A percentile compares a stretch with the other conserved stretches of the same genome.
phyloP scores from a whole-genome alignment of 2,113 vertebrate genomes.

The Pseudonaja textilis region DNA sequence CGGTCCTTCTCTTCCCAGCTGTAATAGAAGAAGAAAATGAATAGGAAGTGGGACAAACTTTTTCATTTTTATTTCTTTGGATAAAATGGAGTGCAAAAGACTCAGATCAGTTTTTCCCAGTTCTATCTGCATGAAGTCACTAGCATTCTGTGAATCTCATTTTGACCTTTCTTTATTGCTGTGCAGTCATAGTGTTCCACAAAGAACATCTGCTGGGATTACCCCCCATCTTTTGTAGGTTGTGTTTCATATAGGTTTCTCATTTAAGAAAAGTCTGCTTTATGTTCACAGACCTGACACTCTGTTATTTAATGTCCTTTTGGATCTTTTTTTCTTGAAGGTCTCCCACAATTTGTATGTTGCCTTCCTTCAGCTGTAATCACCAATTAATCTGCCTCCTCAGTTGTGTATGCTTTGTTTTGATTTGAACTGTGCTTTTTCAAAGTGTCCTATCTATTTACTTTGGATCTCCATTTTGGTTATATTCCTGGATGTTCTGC shows the following conservation, averaged over 20 bases:
- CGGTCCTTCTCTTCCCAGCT: neutral
- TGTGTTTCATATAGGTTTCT: conserved; percentile 53
- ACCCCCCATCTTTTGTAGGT: conserved; percentile 52
- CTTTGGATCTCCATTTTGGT: conserved; percentile 25
- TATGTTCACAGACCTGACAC: conserved; percentile 44
- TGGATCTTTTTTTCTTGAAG: conserved; percentile 59
- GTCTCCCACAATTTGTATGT: conserved; percentile 31
- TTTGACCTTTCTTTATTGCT: conserved; percentile 50
- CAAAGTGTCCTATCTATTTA: conserved; percentile 8
- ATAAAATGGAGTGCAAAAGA: conserved; percentile 13
- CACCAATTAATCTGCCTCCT: conserved; percentile 50
- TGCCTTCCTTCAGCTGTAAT: conserved; percentile 37
- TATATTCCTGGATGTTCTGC: conserved; percentile 24
- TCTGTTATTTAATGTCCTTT: conserved; percentile 53
- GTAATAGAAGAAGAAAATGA: neutral
- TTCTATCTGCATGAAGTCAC: conserved; percentile 23
- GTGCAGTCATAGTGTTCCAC: conserved; percentile 57
- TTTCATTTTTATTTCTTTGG: conserved; percentile 30
- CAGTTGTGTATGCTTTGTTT: conserved; percentile 37
- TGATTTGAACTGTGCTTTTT: conserved; percentile 43
- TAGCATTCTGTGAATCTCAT: conserved; percentile 45
- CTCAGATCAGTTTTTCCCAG: conserved; percentile 35
- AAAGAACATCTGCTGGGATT: conserved; percentile 50
- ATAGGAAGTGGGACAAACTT: conserved; percentile 1
- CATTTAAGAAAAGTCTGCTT: conserved; percentile 57